Evolutionary conservation across 2,888 invertebrate species (phyloP), one percentile per base, ranked within the genome.

Genomic region (Zootermopsis nevadensis): DNA sequence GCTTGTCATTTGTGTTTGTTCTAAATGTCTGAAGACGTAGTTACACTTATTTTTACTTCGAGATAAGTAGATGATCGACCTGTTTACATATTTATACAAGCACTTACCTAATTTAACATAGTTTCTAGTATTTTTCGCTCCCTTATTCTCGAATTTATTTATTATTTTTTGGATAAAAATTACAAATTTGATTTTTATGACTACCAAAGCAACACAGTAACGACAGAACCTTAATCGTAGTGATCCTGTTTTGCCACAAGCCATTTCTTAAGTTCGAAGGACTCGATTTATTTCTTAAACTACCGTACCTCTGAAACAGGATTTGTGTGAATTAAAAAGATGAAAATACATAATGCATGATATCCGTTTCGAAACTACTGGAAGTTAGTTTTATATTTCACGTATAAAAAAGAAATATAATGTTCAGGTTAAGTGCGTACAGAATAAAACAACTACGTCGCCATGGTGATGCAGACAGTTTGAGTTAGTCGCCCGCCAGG

Each of bases 261-360:
- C 0, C 1, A 22, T 74, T 74, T 35, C n/a, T 8, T 27, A 27
- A 27, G 60, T 60, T 60, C 60, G n/a, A 27, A 27, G n/a, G 60
- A 60, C 60, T 27, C n/a, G 4, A 60, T n/a, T 48, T 27, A 27
- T 60, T 60, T 60, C n/a, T 27, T 60, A 60, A 60, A 27, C 27
- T 27, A 48, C 48, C n/a, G 22, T 19, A n/a, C n/a, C n/a, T n/a
- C n/a, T n/a, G 19, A 72, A 72, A 72, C 31, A 35, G n/a, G 79
- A 79, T 38, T 79, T 79, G 60, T 66, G n/a, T 79, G 79, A 79
- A 79, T 79, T 79, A 79, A 79, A 55, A 77, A 30, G 22, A 27
- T 53, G 48, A 77, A 48, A 79, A 79, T 79, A 79, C 79, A 79
- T 79, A 79, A 79, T 79, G 60, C 79, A 79, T 79, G 79, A 76